These are phyloP conservation scores for Fulmarus glacialis DNA, from an alignment of 2,113 vertebrate species.

Conservation along the genomic window DNA sequence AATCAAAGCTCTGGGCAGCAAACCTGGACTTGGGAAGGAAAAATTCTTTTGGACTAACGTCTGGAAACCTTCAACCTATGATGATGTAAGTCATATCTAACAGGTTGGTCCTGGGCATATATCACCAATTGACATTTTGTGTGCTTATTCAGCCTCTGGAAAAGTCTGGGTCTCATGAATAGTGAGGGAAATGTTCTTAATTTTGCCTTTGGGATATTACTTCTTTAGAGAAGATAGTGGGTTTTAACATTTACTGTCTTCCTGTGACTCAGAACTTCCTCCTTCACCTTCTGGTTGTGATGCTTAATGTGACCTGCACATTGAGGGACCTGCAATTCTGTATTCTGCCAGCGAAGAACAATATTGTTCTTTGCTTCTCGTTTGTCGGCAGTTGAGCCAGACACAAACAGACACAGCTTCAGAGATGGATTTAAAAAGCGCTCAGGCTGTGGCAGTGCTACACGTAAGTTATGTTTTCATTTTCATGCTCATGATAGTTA, in stretches of 20 bases:
- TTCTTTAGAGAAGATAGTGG: neutral
- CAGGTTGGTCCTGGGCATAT: fast-evolving
- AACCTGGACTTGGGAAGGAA: neutral
- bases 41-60: neutral
- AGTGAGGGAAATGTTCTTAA: neutral
- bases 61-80: neutral
- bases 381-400: fast-evolving
- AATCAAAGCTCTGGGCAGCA: neutral
- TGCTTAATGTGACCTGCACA: neutral
- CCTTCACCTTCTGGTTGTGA: neutral
- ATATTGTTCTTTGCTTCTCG: fast-evolving
- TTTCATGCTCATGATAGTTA: neutral
- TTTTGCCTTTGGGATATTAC: neutral
- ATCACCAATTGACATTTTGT: neutral
- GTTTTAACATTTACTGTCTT: neutral
- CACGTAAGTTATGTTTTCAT: neutral
- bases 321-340: neutral
- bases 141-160: neutral
- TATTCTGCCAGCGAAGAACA: neutral
- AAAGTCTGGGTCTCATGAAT: neutral
- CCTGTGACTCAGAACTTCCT: neutral
- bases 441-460: neutral
- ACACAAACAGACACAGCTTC: neutral
- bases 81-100: neutral
- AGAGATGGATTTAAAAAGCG: neutral